Conservation (phyloP, 2,797 vertebrate genomes). For the Botia almorhae region DNA sequence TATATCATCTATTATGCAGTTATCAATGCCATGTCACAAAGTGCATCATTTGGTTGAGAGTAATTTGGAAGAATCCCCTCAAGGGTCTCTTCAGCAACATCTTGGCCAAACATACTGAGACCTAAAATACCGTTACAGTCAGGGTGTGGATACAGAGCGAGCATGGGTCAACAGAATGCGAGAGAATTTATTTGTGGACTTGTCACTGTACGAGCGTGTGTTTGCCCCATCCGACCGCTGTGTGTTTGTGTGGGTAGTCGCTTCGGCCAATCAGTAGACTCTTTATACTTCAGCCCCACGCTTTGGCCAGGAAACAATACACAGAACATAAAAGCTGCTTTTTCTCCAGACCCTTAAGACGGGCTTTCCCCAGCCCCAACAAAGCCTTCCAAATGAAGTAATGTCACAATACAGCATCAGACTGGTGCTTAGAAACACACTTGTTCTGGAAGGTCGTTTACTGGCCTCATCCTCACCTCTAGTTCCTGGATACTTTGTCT, state of each 20-base stretch:
- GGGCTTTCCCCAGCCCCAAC: slow-evolving; percentile 60
- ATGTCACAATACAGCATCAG: slow-evolving; percentile 11
- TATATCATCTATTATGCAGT: slow-evolving; percentile 36
- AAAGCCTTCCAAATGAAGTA: slow-evolving; percentile 15
- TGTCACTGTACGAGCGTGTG: slow-evolving; percentile 38
- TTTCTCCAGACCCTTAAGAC: slow-evolving; percentile 55
- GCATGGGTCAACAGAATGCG: slow-evolving; percentile 37
- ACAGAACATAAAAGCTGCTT: slow-evolving; percentile 73
- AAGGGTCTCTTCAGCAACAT: slow-evolving; percentile 22
- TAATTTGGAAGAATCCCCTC: slow-evolving; percentile 45
- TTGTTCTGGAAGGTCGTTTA: not conserved
- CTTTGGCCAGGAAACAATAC: slow-evolving; percentile 71
- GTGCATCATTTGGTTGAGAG: slow-evolving; percentile 42
- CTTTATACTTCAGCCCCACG: slow-evolving; percentile 75
- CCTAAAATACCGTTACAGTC: slow-evolving; percentile 36
- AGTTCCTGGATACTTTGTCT: no score
- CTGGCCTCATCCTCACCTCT: no score
- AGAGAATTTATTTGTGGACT: slow-evolving; percentile 53
- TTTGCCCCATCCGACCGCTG: not conserved
- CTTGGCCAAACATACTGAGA: slow-evolving; percentile 18
- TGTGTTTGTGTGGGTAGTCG: slow-evolving; percentile 38
- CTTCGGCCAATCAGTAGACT: slow-evolving; percentile 66
- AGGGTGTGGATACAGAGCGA: slow-evolving; percentile 28
- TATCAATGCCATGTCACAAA: slow-evolving; percentile 49
- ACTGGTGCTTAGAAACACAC: slow-evolving; percentile 3